phyloP scores from a whole-genome alignment of 2,888 invertebrate genomes.

The Zele albiditarsus region DNA sequence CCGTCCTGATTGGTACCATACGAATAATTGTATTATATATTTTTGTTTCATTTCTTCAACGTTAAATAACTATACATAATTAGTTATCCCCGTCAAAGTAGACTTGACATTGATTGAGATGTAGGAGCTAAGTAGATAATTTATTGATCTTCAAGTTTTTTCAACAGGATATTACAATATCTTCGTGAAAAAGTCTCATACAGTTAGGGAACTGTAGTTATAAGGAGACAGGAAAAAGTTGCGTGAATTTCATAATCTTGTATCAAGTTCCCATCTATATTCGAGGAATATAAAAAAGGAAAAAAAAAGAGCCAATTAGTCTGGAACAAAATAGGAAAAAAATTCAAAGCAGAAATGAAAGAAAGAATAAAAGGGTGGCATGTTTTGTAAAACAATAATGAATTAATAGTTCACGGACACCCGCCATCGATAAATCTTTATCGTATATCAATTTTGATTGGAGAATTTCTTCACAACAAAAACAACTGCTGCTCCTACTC shows the following conservation, averaged over 20 bases:
- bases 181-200: neutral
- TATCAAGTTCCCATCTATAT: neutral
- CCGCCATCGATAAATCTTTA: too few relatives aligned
- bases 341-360: neutral
- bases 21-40: too few relatives aligned
- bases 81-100: neutral
- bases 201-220: neutral
- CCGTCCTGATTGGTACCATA: too few relatives aligned
- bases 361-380: neutral
- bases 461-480: too few relatives aligned
- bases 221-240: neutral
- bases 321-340: too few relatives aligned
- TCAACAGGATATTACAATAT: too few relatives aligned
- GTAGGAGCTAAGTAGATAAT: neutral
- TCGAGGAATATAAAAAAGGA: neutral
- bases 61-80: too few relatives aligned
- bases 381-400: neutral
- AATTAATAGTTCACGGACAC: neutral
- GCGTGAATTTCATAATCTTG: neutral
- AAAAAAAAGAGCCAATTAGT: neutral
- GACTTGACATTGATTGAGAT: neutral
- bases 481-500: too few relatives aligned
- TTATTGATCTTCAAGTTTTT: neutral
- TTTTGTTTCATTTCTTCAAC: too few relatives aligned
- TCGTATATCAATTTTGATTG: too few relatives aligned